Evolutionary conservation across 2,797 vertebrate genomes (phyloP).

Genomic region (Staurois parvus): DNA sequence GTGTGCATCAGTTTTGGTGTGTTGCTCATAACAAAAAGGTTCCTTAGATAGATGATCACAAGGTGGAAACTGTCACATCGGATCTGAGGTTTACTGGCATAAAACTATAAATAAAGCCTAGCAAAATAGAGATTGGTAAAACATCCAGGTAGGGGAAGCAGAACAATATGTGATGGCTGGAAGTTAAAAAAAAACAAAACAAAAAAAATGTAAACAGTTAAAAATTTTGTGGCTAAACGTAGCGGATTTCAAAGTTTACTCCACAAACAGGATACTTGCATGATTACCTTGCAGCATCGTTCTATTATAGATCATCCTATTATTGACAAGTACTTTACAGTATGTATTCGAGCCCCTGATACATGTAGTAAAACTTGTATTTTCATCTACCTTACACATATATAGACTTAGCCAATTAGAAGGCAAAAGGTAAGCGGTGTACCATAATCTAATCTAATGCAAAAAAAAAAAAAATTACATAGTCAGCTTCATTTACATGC

Average conservation of each 20-base stretch:
- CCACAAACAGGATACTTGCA: constrained; percentile 32
- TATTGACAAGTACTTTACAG: constrained; percentile 49
- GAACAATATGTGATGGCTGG: constrained; percentile 26
- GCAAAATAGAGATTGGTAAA: not conserved
- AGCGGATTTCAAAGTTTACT: constrained; percentile 38
- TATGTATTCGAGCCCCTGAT: constrained; percentile 45
- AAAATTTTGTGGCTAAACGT: constrained; percentile 47
- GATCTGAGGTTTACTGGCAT: no score
- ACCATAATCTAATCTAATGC: no score
- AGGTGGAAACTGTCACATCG: no score
- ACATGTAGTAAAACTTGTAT: constrained; percentile 25
- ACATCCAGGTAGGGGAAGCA: constrained; percentile 16
- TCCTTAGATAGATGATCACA: no score
- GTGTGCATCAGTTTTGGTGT: no score
- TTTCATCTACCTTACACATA: constrained; percentile 32
- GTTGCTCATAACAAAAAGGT: no score
- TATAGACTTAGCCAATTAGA: constrained; percentile 6
- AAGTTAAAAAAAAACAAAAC: constrained; percentile 20
- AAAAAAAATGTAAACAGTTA: constrained; percentile 48
- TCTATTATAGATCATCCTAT: constrained; percentile 2
- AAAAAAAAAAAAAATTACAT: no score
- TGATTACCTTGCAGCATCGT: not conserved
- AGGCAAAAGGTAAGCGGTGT: no score
- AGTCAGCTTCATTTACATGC: no score
- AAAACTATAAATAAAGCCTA: not conserved